phyloP scores from a whole-genome alignment of 2,113 vertebrate species.

The Sturnira hondurensis region DNA sequence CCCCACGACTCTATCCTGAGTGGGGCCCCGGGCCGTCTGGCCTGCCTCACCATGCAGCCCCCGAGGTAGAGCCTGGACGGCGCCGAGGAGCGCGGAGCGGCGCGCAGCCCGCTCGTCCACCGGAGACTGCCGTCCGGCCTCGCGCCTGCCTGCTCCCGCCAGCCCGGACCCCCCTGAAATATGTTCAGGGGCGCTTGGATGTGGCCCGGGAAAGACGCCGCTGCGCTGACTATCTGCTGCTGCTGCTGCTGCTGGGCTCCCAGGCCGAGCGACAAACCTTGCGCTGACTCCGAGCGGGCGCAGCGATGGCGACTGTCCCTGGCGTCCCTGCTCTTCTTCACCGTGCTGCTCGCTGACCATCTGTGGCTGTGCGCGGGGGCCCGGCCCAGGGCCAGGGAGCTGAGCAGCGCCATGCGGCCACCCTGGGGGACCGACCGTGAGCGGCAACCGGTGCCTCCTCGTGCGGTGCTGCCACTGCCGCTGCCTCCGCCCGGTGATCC shows the following conservation, averaged over 20 bases:
- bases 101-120: slow-evolving; percentile 26
- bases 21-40: slow-evolving; percentile 2
- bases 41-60: slow-evolving; percentile 70
- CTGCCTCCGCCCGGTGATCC: slow-evolving; percentile 47
- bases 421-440: slow-evolving; percentile 67
- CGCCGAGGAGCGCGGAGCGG: slow-evolving; percentile 46
- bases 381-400: slow-evolving; percentile 79
- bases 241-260: slow-evolving; percentile 76
- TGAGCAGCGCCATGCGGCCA: slow-evolving; percentile 74
- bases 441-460: slow-evolving; percentile 52
- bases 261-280: slow-evolving; percentile 83
- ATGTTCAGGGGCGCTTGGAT: slow-evolving; percentile 88
- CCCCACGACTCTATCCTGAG: slow-evolving; percentile 55
- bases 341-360: slow-evolving; percentile 86
- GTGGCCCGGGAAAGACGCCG: slow-evolving; percentile 83
- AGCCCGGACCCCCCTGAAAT: slow-evolving; percentile 79
- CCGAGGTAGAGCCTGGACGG: slow-evolving; percentile 77
- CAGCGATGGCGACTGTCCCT: slow-evolving; percentile 88
- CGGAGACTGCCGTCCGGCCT: slow-evolving; percentile 61
- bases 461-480: slow-evolving; percentile 55
- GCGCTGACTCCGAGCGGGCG: slow-evolving; percentile 85
- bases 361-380: slow-evolving; percentile 85
- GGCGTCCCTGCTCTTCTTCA: slow-evolving; percentile 85
- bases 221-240: slow-evolving; percentile 82
- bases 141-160: slow-evolving; percentile 61